Evolutionary conservation across 2,888 invertebrate species (phyloP).

Genomic region (Leptarthrus brevirostris): DNA sequence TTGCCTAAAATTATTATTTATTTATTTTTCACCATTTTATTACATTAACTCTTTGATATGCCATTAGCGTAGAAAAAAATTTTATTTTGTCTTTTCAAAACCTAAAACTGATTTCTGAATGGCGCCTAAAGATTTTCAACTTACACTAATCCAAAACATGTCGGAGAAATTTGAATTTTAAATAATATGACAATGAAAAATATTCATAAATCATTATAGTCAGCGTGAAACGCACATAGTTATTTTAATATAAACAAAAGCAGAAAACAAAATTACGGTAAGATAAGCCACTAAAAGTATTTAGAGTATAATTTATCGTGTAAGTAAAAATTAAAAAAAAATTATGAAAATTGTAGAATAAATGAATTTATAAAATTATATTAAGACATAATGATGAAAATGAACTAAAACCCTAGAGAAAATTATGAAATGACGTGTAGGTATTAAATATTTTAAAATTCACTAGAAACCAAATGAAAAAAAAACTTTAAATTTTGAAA

Average conservation of each 20-base stretch:
- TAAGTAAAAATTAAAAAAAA: constrained; percentile 31
- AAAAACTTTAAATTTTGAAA: not conserved
- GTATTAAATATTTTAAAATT: constrained; percentile 32
- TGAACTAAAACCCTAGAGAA: constrained; percentile 47
- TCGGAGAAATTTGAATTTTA: constrained; percentile 20
- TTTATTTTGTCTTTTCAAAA: too few species aligned
- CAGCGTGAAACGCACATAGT: constrained; percentile 60
- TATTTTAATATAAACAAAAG: constrained; percentile 56
- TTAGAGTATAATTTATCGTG: constrained; percentile 29
- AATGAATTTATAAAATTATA: constrained; percentile 35
- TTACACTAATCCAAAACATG: not conserved
- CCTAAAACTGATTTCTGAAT: not conserved
- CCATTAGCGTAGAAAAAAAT: too few species aligned
- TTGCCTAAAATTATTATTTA: too few species aligned
- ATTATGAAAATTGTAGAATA: constrained; percentile 44
- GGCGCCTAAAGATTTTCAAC: too few species aligned
- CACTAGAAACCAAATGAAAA: constrained; percentile 18
- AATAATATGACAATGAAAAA: constrained; percentile 9
- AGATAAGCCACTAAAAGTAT: constrained; percentile 52
- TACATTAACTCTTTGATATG: too few species aligned
- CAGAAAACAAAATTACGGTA: constrained; percentile 45
- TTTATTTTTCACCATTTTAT: too few species aligned
- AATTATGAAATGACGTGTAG: constrained; percentile 12
- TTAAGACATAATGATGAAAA: constrained; percentile 45
- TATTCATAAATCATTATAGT: constrained; percentile 52